Conservation (phyloP, 2,113 vertebrate genomes). For the Entosphenus tridentatus region DNA sequence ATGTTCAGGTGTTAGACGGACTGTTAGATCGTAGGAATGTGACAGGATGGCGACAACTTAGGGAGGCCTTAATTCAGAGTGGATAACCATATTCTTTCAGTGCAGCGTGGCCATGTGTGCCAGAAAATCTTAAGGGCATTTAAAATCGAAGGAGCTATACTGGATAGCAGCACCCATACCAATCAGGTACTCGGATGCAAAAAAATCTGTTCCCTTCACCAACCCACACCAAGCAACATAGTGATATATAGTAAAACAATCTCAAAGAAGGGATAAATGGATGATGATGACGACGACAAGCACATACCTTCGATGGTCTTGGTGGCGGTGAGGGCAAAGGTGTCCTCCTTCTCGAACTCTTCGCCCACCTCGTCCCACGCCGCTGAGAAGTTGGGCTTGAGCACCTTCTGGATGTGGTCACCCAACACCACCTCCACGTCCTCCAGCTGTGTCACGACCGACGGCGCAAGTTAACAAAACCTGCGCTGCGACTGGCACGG, state of each 20-base stretch:
- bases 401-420: conserved; percentile 78
- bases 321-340: conserved; percentile 67
- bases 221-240: not conserved
- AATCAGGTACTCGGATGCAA: no score
- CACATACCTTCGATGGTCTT: conserved; percentile 63
- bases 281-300: not conserved
- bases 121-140: no score
- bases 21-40: no score
- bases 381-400: conserved; percentile 76
- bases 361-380: conserved; percentile 93
- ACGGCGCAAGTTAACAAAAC: no score
- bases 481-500: no score
- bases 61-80: no score
- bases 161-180: no score
- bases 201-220: not conserved
- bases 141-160: no score
- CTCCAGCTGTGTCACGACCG: conserved; percentile 34
- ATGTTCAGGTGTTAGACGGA: no score
- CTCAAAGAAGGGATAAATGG: not conserved
- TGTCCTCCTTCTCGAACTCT: conserved; percentile 87
- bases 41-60: no score
- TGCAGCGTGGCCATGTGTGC: no score
- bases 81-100: no score
- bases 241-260: not conserved
- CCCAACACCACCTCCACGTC: conserved; percentile 70